Evolutionary conservation across 2,888 invertebrate genomes (phyloP), one percentile per base, ranked within the genome.

Genomic region (Hypena proboscidalis): DNA sequence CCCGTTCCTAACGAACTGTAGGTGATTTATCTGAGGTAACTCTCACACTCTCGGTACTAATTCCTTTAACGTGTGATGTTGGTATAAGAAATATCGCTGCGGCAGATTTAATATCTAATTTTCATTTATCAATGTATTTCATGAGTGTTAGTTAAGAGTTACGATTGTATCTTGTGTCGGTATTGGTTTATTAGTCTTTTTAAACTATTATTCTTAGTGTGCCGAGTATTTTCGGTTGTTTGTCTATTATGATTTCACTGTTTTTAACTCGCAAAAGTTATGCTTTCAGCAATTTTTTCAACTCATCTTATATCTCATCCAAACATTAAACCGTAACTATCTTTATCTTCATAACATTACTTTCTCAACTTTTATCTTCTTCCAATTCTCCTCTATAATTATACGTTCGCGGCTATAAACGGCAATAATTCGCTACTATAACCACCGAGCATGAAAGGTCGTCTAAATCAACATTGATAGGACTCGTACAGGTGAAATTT

Each of bases 1-100:
- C 81, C 80, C 81, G 80, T 73, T 80, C 83, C 83, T 90, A 90
- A 90, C 90, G 89, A 90, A 90, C 85, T 84, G 77, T 70, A 75
- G 46, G 58, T 66, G 63, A 65, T 59, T 66, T 67, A 62, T 62
- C 59, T 45, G 74, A 67, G 69, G 76, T 73, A 61, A 73, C 71
- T 66, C 79, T 78, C 77, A 77, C 78, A 69, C 77, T 74, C 70
- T 57, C 69, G 72, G 78, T 78, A 83, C 86, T 86, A 88, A 88
- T 86, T 84, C 80, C 76, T 80, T 82, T 79, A 80, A 85, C 75
- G 83, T 86, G 86, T 85, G 82, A 86, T 85, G 77, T 74, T 80
- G 68, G 57, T 53, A 67, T 55, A 70, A 77, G 79, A 83, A 79
- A 77, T 80, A 83, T 74, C 67, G 68, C 64, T 62, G 63, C 31